These are phyloP conservation scores for Rhamphomyia laevipes DNA, from an alignment of 2,888 invertebrate species.

Conservation along the genomic window DNA sequence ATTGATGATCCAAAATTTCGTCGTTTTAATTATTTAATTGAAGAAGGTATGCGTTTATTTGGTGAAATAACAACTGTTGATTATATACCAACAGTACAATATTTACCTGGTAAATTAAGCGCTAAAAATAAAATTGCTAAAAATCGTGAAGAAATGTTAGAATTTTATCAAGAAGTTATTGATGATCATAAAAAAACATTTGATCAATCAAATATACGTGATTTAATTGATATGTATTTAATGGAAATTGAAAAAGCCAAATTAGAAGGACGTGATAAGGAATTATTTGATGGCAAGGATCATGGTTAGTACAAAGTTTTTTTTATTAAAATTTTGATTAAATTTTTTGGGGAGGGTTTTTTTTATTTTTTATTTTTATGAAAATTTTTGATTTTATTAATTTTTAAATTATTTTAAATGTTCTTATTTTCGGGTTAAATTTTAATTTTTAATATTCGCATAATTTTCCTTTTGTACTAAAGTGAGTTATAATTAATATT, in stretches of 20 bases:
- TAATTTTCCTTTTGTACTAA: neutral
- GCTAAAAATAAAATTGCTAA: slow-evolving; percentile 48
- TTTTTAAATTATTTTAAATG: neutral
- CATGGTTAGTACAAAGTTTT: slow-evolving; percentile 51
- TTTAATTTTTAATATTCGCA: neutral
- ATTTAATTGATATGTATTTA: slow-evolving; percentile 77
- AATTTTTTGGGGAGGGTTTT: neutral
- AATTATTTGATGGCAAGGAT: slow-evolving; percentile 74
- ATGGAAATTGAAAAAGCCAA: slow-evolving; percentile 75
- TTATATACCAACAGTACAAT: slow-evolving; percentile 67
- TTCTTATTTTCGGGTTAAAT: neutral
- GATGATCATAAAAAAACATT: slow-evolving; percentile 69
- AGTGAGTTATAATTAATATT: neutral
- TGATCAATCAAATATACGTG: slow-evolving; percentile 62
- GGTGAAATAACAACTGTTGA: slow-evolving; percentile 72
- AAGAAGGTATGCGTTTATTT: slow-evolving; percentile 82
- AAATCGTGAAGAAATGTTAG: slow-evolving; percentile 76
- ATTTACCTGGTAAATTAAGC: slow-evolving; percentile 49
- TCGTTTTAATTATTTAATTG: slow-evolving; percentile 73
- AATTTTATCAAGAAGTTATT: slow-evolving; percentile 72
- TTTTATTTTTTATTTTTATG: neutral
- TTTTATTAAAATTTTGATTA: slow-evolving; percentile 1
- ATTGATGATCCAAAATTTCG: slow-evolving; percentile 65
- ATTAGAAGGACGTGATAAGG: slow-evolving; percentile 57
- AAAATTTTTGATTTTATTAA: neutral